A percentile compares a stretch with the other conserved stretches of the same genome.
phyloP scores from a whole-genome alignment of 2,113 vertebrate genomes.

The Tychaedon coryphoeus region DNA sequence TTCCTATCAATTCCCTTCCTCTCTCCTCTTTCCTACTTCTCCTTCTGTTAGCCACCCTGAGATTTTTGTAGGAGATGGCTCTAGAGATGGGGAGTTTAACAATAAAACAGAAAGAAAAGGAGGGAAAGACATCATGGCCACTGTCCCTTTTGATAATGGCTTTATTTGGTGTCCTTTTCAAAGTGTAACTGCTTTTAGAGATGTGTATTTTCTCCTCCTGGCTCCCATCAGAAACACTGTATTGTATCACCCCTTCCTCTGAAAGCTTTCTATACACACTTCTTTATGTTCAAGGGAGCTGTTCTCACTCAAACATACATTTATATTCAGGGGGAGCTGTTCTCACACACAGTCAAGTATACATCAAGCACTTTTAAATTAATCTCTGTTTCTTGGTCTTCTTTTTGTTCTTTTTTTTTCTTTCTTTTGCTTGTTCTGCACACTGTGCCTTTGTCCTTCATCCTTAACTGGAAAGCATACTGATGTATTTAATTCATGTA shows the following conservation, averaged over 20 bases:
- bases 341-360: neutral
- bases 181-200: neutral
- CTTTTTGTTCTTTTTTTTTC: neutral
- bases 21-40: neutral
- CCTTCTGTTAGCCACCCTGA: neutral
- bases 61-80: neutral
- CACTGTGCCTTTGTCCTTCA: neutral
- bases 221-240: neutral
- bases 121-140: neutral
- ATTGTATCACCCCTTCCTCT: neutral
- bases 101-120: neutral
- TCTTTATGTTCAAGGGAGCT: neutral
- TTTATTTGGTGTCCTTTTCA: neutral
- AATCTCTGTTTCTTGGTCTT: neutral
- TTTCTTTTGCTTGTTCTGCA: neutral
- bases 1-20: neutral
- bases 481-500: neutral
- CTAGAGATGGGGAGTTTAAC: neutral
- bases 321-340: neutral
- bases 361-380: neutral
- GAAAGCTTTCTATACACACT: neutral
- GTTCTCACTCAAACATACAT: neutral
- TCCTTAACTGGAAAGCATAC: neutral
- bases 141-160: neutral
- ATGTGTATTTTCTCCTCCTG: neutral